Evolutionary conservation across 1,140 invertebrate species (phyloP).

Genomic region (Bombus soroeensis): DNA sequence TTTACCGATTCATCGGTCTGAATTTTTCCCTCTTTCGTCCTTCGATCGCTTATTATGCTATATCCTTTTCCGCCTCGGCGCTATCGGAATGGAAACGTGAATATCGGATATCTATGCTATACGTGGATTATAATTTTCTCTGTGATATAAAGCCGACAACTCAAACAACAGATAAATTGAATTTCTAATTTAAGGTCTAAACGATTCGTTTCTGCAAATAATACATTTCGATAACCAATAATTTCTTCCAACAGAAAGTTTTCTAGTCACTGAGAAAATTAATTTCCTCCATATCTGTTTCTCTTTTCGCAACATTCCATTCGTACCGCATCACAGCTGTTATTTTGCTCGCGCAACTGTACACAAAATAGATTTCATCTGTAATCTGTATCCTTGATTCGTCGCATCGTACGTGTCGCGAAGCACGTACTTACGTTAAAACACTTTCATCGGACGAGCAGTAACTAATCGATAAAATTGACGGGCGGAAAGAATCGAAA

Average conservation of each 20-base stretch:
- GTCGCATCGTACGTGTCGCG: not conserved
- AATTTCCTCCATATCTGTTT: not conserved
- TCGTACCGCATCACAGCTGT: not conserved
- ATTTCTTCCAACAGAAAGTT: not conserved
- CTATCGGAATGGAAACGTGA: too few species aligned
- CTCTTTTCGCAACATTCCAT: not conserved
- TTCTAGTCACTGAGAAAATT: not conserved
- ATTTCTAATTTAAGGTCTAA: not conserved
- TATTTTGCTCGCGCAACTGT: not conserved
- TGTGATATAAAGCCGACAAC: not conserved
- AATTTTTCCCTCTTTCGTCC: not conserved
- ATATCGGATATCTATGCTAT: too few species aligned
- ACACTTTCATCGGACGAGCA: not conserved
- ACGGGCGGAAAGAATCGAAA: slow-evolving; percentile 16
- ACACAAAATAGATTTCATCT: not conserved
- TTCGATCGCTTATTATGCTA: not conserved
- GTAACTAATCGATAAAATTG: slow-evolving; percentile 18
- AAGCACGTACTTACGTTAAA: not conserved
- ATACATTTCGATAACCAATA: not conserved
- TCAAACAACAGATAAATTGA: not conserved
- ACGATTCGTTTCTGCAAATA: not conserved
- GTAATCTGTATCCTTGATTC: too few species aligned
- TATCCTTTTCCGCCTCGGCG: too few species aligned
- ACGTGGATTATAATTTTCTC: too few species aligned
- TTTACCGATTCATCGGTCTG: too few species aligned